Conservation (phyloP, 2,888 invertebrate species). For the Camponotus fellah region DNA sequence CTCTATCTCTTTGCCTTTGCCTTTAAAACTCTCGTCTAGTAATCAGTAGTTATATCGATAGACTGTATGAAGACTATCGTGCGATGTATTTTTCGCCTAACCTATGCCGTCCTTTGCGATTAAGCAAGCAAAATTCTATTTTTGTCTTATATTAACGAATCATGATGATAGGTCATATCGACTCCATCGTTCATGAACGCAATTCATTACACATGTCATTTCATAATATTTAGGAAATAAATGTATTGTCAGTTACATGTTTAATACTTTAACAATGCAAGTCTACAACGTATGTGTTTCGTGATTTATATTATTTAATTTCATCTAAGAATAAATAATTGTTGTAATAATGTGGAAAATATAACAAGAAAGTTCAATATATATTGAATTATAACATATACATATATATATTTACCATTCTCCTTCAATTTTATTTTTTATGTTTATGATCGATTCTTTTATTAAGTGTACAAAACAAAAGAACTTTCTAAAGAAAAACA, state of each 20-base stretch:
- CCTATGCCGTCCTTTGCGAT: constrained; percentile 7
- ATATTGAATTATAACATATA: not conserved
- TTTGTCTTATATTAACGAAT: constrained; percentile 1
- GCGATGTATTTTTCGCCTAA: constrained; percentile 55
- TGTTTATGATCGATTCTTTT: not conserved
- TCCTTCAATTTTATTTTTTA: not conserved
- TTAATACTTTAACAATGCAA: not conserved
- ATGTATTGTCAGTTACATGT: not conserved
- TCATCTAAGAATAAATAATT: not conserved
- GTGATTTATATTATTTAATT: not conserved
- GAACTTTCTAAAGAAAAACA: not conserved
- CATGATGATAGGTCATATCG: constrained; percentile 4
- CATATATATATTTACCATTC: constrained; percentile 4
- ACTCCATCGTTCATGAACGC: constrained; percentile 13
- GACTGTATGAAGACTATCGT: constrained; percentile 62
- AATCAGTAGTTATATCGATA: constrained; percentile 68
- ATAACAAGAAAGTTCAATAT: not conserved
- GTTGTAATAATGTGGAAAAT: not conserved
- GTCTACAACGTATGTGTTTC: constrained; percentile 3
- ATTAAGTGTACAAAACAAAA: not conserved
- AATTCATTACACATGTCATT: not conserved
- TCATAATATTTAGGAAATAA: not conserved
- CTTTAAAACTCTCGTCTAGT: constrained; percentile 65
- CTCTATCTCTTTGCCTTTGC: constrained; percentile 71
- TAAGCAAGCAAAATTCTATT: constrained; percentile 24